These are phyloP conservation scores for Phthorimaea operculella DNA, from an alignment of 1,140 invertebrate species.

Conservation along the genomic window DNA sequence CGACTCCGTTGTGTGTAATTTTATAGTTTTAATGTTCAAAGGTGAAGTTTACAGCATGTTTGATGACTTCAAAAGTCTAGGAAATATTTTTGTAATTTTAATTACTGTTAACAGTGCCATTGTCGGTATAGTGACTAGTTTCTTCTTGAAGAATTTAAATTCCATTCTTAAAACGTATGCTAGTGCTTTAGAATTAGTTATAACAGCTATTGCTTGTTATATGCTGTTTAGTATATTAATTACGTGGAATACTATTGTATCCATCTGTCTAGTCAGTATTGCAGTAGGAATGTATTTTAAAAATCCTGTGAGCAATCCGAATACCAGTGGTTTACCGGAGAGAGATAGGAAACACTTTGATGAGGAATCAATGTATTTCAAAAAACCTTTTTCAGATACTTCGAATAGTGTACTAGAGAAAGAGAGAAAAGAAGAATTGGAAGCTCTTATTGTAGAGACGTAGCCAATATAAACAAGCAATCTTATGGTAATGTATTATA, in stretches of 20 bases:
- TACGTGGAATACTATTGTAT: conserved; percentile 82
- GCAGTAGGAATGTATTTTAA: conserved; percentile 90
- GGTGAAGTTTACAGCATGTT: conserved; percentile 74
- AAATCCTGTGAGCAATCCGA: conserved; percentile 81
- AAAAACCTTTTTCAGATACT: no score
- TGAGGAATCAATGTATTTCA: no score
- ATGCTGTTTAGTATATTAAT: conserved; percentile 90
- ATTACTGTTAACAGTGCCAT: conserved; percentile 92
- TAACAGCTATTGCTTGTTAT: conserved; percentile 91
- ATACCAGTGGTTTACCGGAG: conserved; percentile 31
- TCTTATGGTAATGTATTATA: no score
- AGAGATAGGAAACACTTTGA: conserved; percentile 51
- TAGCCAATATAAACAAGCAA: no score
- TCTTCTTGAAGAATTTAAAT: conserved; percentile 93
- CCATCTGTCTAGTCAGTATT: conserved; percentile 85
- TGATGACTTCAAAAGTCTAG: conserved; percentile 70
- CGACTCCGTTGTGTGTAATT: conserved; percentile 93
- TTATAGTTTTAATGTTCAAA: conserved; percentile 74
- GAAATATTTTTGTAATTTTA: conserved; percentile 77
- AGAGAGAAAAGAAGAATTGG: no score
- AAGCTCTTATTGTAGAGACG: no score
- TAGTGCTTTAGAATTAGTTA: conserved; percentile 90
- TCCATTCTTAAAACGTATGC: conserved; percentile 98
- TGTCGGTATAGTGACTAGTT: conserved; percentile 93
- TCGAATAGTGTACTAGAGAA: no score